These are phyloP conservation scores for Acromyrmex heyeri DNA, from an alignment of 1,140 invertebrate genomes.

Conservation along the genomic window DNA sequence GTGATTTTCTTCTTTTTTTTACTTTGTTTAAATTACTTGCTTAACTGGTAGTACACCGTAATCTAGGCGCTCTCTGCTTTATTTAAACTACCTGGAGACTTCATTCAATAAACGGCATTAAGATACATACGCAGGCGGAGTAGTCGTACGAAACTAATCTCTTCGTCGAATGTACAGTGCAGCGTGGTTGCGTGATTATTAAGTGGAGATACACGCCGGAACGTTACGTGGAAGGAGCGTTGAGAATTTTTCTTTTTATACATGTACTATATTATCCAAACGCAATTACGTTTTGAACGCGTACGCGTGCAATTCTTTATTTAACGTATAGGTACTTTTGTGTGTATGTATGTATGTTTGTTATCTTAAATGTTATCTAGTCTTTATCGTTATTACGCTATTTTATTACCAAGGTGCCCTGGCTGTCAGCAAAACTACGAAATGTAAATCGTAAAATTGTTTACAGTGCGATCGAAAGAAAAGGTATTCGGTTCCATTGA, in stretches of 20 bases:
- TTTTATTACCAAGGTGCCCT: constrained; percentile 79
- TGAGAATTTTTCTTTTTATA: constrained; percentile 57
- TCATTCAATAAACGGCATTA: constrained; percentile 45
- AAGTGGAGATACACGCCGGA: constrained; percentile 56
- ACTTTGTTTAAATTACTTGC: constrained; percentile 60
- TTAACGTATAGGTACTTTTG: constrained; percentile 62
- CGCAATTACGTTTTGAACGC: constrained; percentile 70
- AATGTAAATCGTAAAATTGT: constrained; percentile 64
- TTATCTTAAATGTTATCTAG: constrained; percentile 74
- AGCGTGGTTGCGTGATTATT: constrained; percentile 29
- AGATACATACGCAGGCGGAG: constrained; percentile 66
- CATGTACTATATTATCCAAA: constrained; percentile 68
- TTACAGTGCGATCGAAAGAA: constrained; percentile 65
- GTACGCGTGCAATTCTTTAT: constrained; percentile 49
- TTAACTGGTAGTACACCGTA: constrained; percentile 65
- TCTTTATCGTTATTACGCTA: constrained; percentile 76
- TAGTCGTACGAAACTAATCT: constrained; percentile 79
- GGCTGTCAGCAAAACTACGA: constrained; percentile 72
- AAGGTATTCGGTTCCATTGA: constrained; percentile 53
- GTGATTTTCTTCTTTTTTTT: constrained; percentile 73
- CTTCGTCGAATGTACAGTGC: constrained; percentile 59
- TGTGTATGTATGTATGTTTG: constrained; percentile 73
- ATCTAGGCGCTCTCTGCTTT: constrained; percentile 72
- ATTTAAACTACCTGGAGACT: constrained; percentile 77
- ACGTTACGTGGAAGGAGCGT: constrained; percentile 69